A percentile compares a stretch with the other conserved stretches of the same genome.
Conservation (phyloP, 2,797 vertebrate genomes). For the Martes flavigula region DNA sequence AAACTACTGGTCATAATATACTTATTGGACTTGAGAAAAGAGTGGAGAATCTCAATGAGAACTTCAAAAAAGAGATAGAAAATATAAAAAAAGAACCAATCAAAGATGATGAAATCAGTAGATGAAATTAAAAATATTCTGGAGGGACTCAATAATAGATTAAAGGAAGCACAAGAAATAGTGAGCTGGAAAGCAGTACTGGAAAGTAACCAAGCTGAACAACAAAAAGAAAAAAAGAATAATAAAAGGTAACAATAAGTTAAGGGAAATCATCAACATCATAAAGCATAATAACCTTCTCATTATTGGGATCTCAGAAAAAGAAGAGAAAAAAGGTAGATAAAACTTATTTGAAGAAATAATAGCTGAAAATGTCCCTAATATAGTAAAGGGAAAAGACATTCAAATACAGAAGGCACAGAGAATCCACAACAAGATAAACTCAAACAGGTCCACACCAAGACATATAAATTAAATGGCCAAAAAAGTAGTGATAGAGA, state of each 20-base stretch:
- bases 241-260: background rate
- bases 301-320: background rate
- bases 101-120: background rate
- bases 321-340: background rate
- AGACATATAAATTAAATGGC: background rate
- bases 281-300: background rate
- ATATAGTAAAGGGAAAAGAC: background rate
- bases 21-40: background rate
- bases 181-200: background rate
- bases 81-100: background rate
- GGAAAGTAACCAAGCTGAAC: background rate
- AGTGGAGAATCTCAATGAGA: background rate
- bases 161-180: background rate
- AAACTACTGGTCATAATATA: background rate
- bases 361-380: background rate
- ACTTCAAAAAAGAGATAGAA: background rate
- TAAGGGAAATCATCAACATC: background rate
- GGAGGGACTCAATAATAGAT: background rate
- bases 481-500: background rate
- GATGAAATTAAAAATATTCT: background rate
- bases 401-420: background rate
- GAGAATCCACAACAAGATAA: background rate
- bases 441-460: too few species aligned
- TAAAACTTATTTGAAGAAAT: background rate
- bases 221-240: background rate